A percentile compares a stretch with the other conserved stretches of the same genome.
Conservation (phyloP, 1,140 invertebrate species). For the Sipha flava region DNA sequence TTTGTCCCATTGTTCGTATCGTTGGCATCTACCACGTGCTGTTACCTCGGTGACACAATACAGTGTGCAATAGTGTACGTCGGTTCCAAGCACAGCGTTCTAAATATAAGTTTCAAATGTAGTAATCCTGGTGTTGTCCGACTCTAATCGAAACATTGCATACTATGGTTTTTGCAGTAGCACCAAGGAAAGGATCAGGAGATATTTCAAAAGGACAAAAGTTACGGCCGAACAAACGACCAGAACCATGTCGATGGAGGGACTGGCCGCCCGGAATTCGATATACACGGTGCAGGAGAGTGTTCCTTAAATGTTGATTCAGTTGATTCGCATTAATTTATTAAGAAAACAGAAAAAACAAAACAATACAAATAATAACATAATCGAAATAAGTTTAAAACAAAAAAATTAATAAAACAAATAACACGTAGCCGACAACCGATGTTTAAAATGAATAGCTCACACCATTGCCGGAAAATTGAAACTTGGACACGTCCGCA, state of each 20-base stretch:
- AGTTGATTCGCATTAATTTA: background rate
- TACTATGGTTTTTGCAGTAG: background rate
- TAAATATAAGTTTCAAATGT: too few species aligned
- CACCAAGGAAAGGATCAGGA: conserved; percentile 4
- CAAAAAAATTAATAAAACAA: background rate
- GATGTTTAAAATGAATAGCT: conserved; percentile 33
- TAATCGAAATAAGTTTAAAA: background rate
- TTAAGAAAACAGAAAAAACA: background rate
- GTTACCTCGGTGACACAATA: too few species aligned
- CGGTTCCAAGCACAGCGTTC: too few species aligned
- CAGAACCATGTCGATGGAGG: background rate
- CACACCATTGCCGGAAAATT: conserved; percentile 30
- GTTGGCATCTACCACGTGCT: too few species aligned
- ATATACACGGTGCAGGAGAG: conserved; percentile 23
- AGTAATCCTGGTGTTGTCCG: background rate
- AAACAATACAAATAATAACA: background rate
- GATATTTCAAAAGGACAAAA: conserved; percentile 10
- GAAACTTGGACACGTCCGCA: conserved; percentile 31
- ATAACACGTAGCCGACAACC: background rate
- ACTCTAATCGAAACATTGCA: background rate
- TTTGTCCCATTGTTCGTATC: background rate
- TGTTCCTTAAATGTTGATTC: background rate
- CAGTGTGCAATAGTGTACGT: too few species aligned
- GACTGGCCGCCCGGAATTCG: background rate
- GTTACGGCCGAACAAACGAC: background rate